Conservation (phyloP, 2,113 vertebrate species). For the Amazona vittata region DNA sequence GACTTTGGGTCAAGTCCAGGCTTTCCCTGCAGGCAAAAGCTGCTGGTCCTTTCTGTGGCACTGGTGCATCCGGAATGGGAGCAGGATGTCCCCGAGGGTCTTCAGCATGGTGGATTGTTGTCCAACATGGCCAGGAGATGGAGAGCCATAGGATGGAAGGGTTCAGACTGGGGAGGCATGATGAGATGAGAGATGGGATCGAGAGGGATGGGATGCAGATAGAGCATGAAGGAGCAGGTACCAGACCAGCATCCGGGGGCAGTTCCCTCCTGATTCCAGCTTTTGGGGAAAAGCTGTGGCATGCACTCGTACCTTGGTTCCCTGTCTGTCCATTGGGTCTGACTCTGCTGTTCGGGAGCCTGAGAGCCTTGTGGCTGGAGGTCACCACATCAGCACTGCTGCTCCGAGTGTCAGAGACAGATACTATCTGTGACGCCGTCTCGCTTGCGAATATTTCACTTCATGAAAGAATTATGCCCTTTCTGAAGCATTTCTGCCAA, state of each 20-base stretch:
- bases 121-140: not conserved
- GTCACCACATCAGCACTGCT: not conserved
- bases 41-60: not conserved
- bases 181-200: too few species aligned
- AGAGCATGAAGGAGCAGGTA: not conserved
- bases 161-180: too few species aligned
- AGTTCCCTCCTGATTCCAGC: not conserved
- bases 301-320: not conserved
- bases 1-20: accelerated
- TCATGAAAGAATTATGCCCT: not conserved
- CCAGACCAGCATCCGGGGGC: not conserved
- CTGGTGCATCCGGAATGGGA: not conserved
- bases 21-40: not conserved
- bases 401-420: not conserved
- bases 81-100: not conserved
- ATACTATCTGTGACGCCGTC: not conserved
- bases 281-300: not conserved
- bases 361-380: not conserved
- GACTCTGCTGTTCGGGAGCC: not conserved
- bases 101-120: not conserved
- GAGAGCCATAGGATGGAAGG: not conserved
- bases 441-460: not conserved
- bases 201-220: not conserved
- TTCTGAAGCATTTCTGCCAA: not conserved
- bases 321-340: not conserved